Percentiles rank a stretch among this genome's conserved stretches.
Conservation (phyloP, 2,888 invertebrate genomes). For the Pseudococcus longispinus region DNA sequence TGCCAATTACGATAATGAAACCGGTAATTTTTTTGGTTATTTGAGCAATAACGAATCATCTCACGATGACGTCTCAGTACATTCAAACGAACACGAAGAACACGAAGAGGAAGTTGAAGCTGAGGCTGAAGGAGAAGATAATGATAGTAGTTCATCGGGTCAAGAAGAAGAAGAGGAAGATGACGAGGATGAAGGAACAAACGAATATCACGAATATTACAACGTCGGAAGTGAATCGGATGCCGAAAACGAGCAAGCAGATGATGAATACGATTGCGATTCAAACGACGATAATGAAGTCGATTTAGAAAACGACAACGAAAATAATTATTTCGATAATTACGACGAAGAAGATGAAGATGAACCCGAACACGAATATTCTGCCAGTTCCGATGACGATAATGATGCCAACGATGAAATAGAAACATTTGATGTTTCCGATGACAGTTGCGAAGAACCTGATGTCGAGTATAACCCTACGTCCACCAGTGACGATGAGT, state of each 20-base stretch:
- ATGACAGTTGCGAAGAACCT: background rate
- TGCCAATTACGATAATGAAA: background rate
- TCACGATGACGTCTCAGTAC: background rate
- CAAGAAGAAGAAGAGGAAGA: background rate
- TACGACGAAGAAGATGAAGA: conserved; percentile 5
- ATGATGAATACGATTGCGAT: conserved; percentile 35
- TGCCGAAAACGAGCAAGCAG: conserved; percentile 4
- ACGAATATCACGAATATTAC: background rate
- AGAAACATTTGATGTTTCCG: background rate
- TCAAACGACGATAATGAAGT: conserved; percentile 1
- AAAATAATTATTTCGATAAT: conserved; percentile 28
- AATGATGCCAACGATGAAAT: background rate
- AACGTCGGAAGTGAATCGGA: background rate
- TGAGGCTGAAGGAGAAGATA: background rate
- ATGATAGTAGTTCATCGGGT: background rate
- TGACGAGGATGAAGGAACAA: background rate
- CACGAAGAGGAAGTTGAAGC: background rate
- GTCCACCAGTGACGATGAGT: background rate
- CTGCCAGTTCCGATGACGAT: background rate
- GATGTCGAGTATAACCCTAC: background rate
- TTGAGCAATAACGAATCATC: background rate
- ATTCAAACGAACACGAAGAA: conserved; percentile 16
- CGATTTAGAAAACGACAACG: background rate
- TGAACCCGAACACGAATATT: background rate
- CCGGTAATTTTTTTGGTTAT: background rate